phyloP scores from a whole-genome alignment of 2,797 vertebrate genomes.

The Clarias laeviceps region DNA sequence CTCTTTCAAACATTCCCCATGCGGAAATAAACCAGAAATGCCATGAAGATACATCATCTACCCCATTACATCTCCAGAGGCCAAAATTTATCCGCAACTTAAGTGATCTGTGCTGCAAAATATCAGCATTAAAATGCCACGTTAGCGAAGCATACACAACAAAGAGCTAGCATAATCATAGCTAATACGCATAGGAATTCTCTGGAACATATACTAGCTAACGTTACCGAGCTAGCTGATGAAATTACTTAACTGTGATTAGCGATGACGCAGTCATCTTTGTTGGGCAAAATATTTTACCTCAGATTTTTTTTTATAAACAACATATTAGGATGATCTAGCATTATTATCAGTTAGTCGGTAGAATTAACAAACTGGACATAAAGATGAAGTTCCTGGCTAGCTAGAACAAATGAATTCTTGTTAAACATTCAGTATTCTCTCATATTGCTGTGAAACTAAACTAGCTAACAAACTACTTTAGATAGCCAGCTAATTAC shows the following conservation, averaged over 20 bases:
- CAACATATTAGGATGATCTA: neutral
- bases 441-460: neutral
- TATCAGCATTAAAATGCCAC: too few relatives aligned
- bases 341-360: neutral
- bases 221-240: neutral
- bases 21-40: conserved; percentile 8
- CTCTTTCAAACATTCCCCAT: neutral
- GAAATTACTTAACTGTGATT: neutral
- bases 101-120: neutral
- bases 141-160: neutral
- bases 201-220: neutral
- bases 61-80: neutral
- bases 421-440: neutral
- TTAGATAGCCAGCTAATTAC: neutral
- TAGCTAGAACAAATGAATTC: neutral
- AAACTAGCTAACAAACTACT: neutral
- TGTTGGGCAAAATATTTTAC: neutral
- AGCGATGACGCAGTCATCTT: neutral
- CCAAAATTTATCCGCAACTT: neutral
- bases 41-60: neutral
- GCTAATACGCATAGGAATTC: neutral
- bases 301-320: neutral
- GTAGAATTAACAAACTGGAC: neutral
- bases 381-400: neutral
- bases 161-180: neutral